Percentiles rank a stretch among this genome's conserved stretches.
Evolutionary conservation across 2,113 vertebrate genomes (phyloP).

Genomic region (Melanotaenia duboulayi): DNA sequence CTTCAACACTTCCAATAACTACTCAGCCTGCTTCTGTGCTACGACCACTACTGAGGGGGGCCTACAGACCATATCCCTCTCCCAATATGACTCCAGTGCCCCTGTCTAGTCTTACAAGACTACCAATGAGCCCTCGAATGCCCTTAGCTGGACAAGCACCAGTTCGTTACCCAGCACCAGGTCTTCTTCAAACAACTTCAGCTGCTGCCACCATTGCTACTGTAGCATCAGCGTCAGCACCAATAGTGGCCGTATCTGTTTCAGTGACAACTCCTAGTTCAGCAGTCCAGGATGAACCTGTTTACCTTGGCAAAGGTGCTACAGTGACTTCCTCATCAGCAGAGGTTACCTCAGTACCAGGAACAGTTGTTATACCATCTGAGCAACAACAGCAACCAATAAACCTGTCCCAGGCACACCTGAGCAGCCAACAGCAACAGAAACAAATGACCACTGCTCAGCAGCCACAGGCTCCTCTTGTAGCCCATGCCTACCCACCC

Average conservation of each 20-base stretch:
- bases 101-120: slow-evolving; percentile 88
- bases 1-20: slow-evolving; percentile 97
- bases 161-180: slow-evolving; percentile 86
- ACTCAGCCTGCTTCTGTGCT: slow-evolving; percentile 94
- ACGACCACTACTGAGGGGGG: slow-evolving; percentile 88
- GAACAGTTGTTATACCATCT: slow-evolving; percentile 51
- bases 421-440: slow-evolving; percentile 69
- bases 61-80: slow-evolving; percentile 88
- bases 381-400: slow-evolving; percentile 81
- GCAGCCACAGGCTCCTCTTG: slow-evolving; percentile 48
- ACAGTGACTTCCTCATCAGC: slow-evolving; percentile 71
- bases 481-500: slow-evolving; percentile 54
- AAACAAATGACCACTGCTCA: slow-evolving; percentile 53
- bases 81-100: slow-evolving; percentile 89
- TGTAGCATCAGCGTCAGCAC: slow-evolving; percentile 53
- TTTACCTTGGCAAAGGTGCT: slow-evolving; percentile 90
- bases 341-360: slow-evolving; percentile 54
- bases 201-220: slow-evolving; percentile 37
- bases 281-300: slow-evolving; percentile 84
- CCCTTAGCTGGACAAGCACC: slow-evolving; percentile 82
- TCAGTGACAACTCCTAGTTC: slow-evolving; percentile 48
- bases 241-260: slow-evolving; percentile 46
- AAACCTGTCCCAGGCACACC: slow-evolving; percentile 79
- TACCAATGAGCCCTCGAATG: slow-evolving; percentile 88
- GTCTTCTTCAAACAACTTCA: slow-evolving; percentile 77